phyloP scores from a whole-genome alignment of 2,888 invertebrate species.

The Galerucella pusilla region DNA sequence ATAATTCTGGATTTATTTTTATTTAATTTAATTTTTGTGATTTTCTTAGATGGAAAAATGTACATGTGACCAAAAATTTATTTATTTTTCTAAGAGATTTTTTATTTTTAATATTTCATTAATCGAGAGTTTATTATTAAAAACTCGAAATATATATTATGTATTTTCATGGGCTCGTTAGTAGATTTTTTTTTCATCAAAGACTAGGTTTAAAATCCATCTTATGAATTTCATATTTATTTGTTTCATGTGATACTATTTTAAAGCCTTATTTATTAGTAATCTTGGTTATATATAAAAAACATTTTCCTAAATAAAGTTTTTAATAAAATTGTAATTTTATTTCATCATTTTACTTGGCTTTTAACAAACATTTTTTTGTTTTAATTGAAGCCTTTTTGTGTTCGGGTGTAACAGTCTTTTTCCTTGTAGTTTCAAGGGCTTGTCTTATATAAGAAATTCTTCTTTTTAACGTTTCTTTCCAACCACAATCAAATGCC shows the following conservation, averaged over 20 bases:
- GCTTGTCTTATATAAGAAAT: slow-evolving; percentile 41
- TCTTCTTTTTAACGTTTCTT: slow-evolving; percentile 42
- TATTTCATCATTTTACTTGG: slow-evolving; percentile 25
- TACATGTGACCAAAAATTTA: slow-evolving; percentile 49
- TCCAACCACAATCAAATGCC: slow-evolving; percentile 47
- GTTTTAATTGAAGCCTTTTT: neutral
- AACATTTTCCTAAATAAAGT: slow-evolving; percentile 41
- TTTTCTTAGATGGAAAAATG: slow-evolving; percentile 41
- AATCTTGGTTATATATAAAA: slow-evolving; percentile 37
- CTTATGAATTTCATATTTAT: slow-evolving; percentile 46
- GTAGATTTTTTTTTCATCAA: slow-evolving; percentile 12
- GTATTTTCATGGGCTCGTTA: neutral
- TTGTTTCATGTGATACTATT: slow-evolving; percentile 53
- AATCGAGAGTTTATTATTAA: slow-evolving; percentile 28
- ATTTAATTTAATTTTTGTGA: slow-evolving; percentile 35
- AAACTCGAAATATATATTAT: slow-evolving; percentile 22
- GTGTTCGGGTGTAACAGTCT: neutral
- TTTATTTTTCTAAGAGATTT: slow-evolving; percentile 48
- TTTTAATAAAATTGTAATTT: slow-evolving; percentile 9
- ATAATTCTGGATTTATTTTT: neutral
- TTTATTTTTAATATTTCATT: slow-evolving; percentile 38
- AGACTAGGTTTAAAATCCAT: slow-evolving; percentile 18
- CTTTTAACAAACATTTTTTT: slow-evolving; percentile 15
- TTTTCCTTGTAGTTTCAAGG: slow-evolving; percentile 18
- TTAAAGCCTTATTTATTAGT: slow-evolving; percentile 50